Evolutionary conservation across 2,113 vertebrate species (phyloP), one percentile per base, ranked within the genome.

Genomic region (Toxostoma redivivum): DNA sequence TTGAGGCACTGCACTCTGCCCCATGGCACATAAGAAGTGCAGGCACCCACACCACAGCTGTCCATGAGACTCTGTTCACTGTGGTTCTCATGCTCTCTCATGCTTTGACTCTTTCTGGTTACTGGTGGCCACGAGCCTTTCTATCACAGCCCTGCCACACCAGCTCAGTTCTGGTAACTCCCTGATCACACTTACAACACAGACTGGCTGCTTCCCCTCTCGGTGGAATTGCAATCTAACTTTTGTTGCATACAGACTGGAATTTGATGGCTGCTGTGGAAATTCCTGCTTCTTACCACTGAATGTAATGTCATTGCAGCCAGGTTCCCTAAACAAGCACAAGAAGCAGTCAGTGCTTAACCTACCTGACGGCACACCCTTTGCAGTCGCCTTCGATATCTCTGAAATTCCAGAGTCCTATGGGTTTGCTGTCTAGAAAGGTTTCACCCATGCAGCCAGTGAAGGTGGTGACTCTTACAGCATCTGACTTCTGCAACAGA

Each of bases 401-500:
- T 86, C 98, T 98, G 98, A 99, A 99, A 98, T 99, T 99, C 99
- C 99, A 99, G 61, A 99, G 88, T 71, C 99, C 99, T 70, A 99
- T 99, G 23, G 99, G 98, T 93, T 99, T 99, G 73, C 98, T 98
- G 64, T 99, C 99, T 92, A 99, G 95, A 94, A 98, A 99, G 5
- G 99, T 98, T 97, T 99, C 99, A 15, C 99, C 99, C 99, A 99
- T 99, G 82, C 99, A 99, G 73, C 99, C 99, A 7, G 98, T 98
- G 96, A 99, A 99, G 2, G 99, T 99, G 54, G 97, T 98, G 61
- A 98, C 98, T 91, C 98, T 98, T 5, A 99, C 99, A 40, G 98
- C 99, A 31, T 99, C 99, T 45, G 99, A 98, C 92, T 99, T 99
- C 99, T 99, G 95, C 67, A 96, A 93, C 12, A 95, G 60, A 93